Percentiles rank a stretch among this genome's conserved stretches.
Evolutionary conservation across 1,140 invertebrate genomes (phyloP).

Genomic region (Trichonephila clavipes): DNA sequence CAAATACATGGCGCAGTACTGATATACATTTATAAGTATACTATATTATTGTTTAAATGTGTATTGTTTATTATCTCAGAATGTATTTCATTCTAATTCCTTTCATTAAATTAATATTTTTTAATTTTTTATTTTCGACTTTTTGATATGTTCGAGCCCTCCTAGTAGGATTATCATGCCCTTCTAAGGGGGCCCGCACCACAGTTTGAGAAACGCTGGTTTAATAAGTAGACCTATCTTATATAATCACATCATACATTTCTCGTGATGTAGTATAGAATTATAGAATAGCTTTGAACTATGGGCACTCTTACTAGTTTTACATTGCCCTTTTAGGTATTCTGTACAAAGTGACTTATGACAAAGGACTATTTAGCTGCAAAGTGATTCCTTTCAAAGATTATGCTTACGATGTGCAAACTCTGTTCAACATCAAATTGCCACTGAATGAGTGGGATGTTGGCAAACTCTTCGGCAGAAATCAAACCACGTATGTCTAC

Average conservation of each 20-base stretch:
- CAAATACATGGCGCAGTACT: no score
- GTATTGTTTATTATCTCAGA: no score
- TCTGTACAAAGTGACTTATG: background rate
- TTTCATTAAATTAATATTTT: no score
- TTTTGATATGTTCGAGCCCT: no score
- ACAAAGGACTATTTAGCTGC: background rate
- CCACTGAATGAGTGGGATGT: background rate
- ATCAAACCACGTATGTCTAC: constrained; percentile 48
- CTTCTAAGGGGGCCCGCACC: no score
- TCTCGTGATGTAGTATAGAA: background rate
- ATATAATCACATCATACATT: background rate
- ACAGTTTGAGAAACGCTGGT: no score
- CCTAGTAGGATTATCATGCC: no score
- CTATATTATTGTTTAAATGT: no score
- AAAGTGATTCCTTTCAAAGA: constrained; percentile 21
- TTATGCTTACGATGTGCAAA: constrained; percentile 27
- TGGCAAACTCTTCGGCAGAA: constrained; percentile 43
- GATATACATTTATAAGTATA: no score
- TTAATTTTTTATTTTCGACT: no score
- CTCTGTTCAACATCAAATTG: constrained; percentile 41
- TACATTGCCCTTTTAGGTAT: background rate
- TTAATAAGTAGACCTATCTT: no score
- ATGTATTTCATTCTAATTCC: no score
- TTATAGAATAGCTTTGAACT: background rate
- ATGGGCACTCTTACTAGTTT: background rate